Conservation (phyloP, 2,888 invertebrate species). For the Acanthosepion pharaonis region DNA sequence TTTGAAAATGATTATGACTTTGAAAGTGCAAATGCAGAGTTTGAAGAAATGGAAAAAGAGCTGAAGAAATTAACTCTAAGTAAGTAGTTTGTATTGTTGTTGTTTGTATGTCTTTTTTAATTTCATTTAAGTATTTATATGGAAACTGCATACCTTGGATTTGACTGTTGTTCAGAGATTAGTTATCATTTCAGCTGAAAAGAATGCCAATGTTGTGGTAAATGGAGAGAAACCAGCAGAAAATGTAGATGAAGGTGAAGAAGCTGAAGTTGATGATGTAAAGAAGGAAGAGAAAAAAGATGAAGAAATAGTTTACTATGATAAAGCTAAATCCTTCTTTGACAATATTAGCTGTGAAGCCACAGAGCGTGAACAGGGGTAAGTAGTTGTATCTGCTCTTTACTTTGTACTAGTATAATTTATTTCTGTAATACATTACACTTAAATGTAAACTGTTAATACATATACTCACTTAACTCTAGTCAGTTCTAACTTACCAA, state of each 20-base stretch:
- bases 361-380: conserved; percentile 87
- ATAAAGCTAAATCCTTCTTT: conserved; percentile 98
- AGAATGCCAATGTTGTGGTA: conserved; percentile 50
- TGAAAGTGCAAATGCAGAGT: conserved; percentile 97
- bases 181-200: neutral
- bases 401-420: no score
- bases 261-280: conserved; percentile 54
- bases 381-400: conserved; percentile 47
- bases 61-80: conserved; percentile 78
- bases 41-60: conserved; percentile 87
- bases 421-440: no score
- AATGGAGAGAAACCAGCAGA: conserved; percentile 66
- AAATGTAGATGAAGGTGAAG: conserved; percentile 59
- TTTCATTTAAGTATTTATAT: no score
- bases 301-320: conserved; percentile 82
- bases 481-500: no score
- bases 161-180: no score
- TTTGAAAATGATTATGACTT: conserved; percentile 99
- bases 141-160: no score
- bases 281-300: conserved; percentile 64
- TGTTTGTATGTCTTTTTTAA: no score
- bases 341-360: conserved; percentile 99
- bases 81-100: neutral
- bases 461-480: no score
- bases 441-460: no score